phyloP scores from a whole-genome alignment of 1,140 invertebrate genomes.

The Apis florea region DNA sequence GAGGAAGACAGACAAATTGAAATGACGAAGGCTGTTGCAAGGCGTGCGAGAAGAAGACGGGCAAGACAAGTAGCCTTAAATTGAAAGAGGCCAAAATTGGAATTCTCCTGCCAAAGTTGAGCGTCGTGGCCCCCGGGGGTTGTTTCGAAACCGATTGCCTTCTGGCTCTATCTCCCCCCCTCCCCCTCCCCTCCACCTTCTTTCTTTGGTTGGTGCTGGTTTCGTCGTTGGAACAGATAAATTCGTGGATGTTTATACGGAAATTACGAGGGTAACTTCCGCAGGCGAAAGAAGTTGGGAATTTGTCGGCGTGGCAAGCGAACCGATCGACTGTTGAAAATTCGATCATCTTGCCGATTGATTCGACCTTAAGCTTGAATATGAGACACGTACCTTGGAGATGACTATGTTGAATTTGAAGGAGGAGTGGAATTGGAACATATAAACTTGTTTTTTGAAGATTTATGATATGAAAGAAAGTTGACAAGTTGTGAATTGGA shows the following conservation, averaged over 20 bases:
- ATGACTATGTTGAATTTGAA: too few relatives aligned
- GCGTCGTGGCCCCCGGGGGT: slow-evolving; percentile 58
- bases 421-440: too few relatives aligned
- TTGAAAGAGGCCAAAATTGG: slow-evolving; percentile 74
- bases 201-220: background rate
- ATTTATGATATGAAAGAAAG: too few relatives aligned
- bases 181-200: background rate
- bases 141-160: slow-evolving; percentile 62
- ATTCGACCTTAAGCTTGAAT: slow-evolving; percentile 4
- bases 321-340: slow-evolving; percentile 53
- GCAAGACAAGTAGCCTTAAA: slow-evolving; percentile 74
- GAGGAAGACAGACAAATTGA: slow-evolving; percentile 40
- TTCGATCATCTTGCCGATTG: slow-evolving; percentile 48
- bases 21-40: slow-evolving; percentile 18
- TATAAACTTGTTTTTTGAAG: too few relatives aligned
- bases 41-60: slow-evolving; percentile 45
- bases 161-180: slow-evolving; percentile 7
- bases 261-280: slow-evolving; percentile 60
- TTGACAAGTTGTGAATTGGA: too few relatives aligned
- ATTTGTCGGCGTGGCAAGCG: background rate
- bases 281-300: slow-evolving; percentile 5
- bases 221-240: slow-evolving; percentile 40
- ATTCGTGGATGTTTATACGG: slow-evolving; percentile 68
- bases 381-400: too few relatives aligned
- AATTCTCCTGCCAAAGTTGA: slow-evolving; percentile 73